Base-by-base conservation (phyloP, 2,888 invertebrate species). In the Aphelenchoides bicaudatus region DNA sequence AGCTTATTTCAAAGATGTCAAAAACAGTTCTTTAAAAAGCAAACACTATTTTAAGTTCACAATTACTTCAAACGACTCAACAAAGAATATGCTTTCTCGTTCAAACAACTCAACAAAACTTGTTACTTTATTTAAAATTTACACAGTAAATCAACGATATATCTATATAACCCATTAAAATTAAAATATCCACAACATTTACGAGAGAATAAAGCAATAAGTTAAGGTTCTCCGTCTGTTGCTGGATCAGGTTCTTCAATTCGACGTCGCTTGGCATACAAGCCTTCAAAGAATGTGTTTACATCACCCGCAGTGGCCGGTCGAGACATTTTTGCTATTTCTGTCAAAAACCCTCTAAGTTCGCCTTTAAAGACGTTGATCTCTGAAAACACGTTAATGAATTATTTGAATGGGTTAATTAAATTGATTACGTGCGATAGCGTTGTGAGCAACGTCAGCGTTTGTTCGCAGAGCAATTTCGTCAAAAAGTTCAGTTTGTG, bases 381-480 rank as follows among this genome's bases (percentile, higher is more conserved):
- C 16, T 34, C 34, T 34, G 34, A 34, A 34, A 34, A 34, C 34
- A 34, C 13, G 34, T 13, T 34, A 34, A 13, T 34, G 34, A 34
- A 13, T 34, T 13, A 13, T 34, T 34, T 16, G 34, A 34, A 34
- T 13, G 16, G 13, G 16, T 13, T n/a, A n/a, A n/a, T n/a, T n/a
- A n/a, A n/a, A n/a, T 16, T 16, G 16, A 13, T 16, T 34, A 43
- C 43, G 21, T 10, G 43, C 43, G 23, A 43, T 25, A 6, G 25
- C 43, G 21, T 19, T 19, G 23, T 43, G 43, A 6, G 43, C 43
- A n/a, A 43, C 43, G 23, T 43, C 43, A 25, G 23, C 43, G 23
- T 43, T 43, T 6, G 43, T 8, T 6, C 43, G 10, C 23, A 21
- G 16, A 8, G 43, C 43, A 8, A 43, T 25, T n/a, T 43, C 43